Base-by-base conservation (phyloP, 1,140 invertebrate genomes). In the Nephotettix cincticeps region DNA sequence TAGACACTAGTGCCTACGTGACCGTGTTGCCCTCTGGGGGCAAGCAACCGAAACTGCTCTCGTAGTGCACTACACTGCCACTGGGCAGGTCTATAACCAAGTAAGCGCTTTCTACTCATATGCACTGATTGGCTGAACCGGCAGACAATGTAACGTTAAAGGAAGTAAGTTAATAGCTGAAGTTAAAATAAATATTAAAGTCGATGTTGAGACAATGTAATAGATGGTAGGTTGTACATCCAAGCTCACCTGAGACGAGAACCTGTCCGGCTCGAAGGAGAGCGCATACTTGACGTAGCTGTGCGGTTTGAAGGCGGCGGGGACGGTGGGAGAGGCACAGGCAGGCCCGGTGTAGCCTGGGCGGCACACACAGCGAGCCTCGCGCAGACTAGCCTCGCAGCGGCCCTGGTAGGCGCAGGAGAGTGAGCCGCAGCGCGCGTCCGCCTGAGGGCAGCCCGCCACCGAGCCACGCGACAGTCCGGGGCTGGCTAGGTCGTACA, bases 271-370 rank as follows among this genome's bases (percentile, higher is more conserved):
- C 77, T 97, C 94, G 79, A 98, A 98, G 54, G 93, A 96, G 1
- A 99, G 82, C 0, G 94, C 94, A 81, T 98, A 99, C 78, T 97
- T 96, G 6, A 99, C 93, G 81, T 97, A 99, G 75, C 94, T 96
- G 78, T 95, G 92, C 0, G 90, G 87, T 78, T 94, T 91, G 79
- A 99, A 97, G 69, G 92, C 97, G 25, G 91, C 91, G n/a, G 93
- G 91, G 66, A 91, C 91, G 0, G 94, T 96, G 66, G 89, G 88
- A 43, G 89, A 88, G 76, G 91, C 89, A 80, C 97, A 99, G 0
- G 89, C 87, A 0, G 90, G 88, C 3, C 96, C 96, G 1, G 92
- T 93, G 90, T 91, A 98, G 0, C 96, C 96, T 0, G 96, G 94
- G 74, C 92, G 88, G 77, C 96, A 98, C 71, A 94, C 91, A 81